Conservation (phyloP, 2,113 vertebrate species). For the Poecilia latipinna region DNA sequence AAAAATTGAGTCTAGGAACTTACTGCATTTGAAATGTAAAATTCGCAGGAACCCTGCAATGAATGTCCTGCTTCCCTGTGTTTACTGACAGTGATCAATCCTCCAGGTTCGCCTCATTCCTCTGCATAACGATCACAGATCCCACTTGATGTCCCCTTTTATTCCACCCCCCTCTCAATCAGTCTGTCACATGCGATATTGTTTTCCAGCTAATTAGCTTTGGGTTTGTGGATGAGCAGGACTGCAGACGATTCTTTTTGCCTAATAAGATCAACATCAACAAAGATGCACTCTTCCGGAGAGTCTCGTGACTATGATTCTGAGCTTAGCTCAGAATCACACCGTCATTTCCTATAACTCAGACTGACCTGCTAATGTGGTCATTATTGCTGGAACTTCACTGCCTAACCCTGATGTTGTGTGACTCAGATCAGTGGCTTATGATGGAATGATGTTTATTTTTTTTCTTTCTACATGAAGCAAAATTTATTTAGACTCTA, state of each 20-base stretch:
- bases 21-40: neutral
- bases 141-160: conserved; percentile 47
- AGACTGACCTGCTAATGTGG: conserved; percentile 4
- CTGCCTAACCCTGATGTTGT: conserved; percentile 1
- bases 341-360: conserved; percentile 16
- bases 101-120: conserved; percentile 50
- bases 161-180: conserved; percentile 55
- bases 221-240: neutral
- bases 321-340: conserved; percentile 27
- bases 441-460: neutral
- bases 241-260: conserved; percentile 31
- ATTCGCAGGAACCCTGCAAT: conserved; percentile 39
- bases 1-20: neutral
- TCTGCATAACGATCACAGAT: conserved; percentile 43
- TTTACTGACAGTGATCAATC: conserved; percentile 61
- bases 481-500: conserved; percentile 36
- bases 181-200: conserved; percentile 27
- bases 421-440: conserved; percentile 15
- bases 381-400: conserved; percentile 8
- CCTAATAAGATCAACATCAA: conserved; percentile 47
- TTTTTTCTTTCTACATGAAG: conserved; percentile 34
- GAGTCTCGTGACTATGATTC: conserved; percentile 12
- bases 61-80: neutral
- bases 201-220: conserved; percentile 48
- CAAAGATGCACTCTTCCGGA: conserved; percentile 28